A percentile compares a stretch with the other conserved stretches of the same genome.
phyloP scores from a whole-genome alignment of 2,113 vertebrate genomes.

The Chlamydotis undulata region DNA sequence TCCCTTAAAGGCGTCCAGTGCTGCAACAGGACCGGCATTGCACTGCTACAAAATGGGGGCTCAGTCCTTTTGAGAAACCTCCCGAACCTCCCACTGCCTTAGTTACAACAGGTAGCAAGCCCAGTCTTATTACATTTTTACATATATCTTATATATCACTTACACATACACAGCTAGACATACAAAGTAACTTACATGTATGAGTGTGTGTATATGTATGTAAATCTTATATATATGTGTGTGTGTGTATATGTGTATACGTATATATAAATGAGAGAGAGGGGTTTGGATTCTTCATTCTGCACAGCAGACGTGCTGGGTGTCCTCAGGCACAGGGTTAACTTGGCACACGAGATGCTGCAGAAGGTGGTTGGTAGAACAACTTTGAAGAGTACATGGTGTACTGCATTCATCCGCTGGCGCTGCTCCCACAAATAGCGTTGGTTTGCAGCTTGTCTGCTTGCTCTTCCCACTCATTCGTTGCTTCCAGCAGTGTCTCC shows the following conservation, averaged over 20 bases:
- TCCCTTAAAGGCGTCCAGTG: rapidly evolving
- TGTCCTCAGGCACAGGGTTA: background rate
- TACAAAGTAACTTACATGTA: background rate
- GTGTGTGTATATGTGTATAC: background rate
- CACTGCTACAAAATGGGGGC: background rate
- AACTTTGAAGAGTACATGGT: constrained; percentile 28
- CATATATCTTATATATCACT: background rate
- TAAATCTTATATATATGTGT: background rate
- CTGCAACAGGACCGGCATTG: background rate
- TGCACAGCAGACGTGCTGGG: background rate
- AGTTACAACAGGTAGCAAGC: background rate
- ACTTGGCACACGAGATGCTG: constrained; percentile 39
- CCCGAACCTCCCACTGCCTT: background rate
- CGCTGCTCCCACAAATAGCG: constrained; percentile 33
- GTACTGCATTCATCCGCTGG: constrained; percentile 18
- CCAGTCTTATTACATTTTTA: background rate
- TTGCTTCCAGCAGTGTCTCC: constrained; percentile 45
- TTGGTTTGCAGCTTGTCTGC: constrained; percentile 47
- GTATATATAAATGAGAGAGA: background rate
- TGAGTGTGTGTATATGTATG: background rate
- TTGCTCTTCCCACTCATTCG: constrained; percentile 58
- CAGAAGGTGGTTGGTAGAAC: constrained; percentile 20
- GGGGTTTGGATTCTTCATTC: background rate
- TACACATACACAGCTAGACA: background rate
- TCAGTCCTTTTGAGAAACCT: background rate